These are phyloP conservation scores for Colossoma macropomum DNA, from an alignment of 2,113 vertebrate species.

Conservation along the genomic window DNA sequence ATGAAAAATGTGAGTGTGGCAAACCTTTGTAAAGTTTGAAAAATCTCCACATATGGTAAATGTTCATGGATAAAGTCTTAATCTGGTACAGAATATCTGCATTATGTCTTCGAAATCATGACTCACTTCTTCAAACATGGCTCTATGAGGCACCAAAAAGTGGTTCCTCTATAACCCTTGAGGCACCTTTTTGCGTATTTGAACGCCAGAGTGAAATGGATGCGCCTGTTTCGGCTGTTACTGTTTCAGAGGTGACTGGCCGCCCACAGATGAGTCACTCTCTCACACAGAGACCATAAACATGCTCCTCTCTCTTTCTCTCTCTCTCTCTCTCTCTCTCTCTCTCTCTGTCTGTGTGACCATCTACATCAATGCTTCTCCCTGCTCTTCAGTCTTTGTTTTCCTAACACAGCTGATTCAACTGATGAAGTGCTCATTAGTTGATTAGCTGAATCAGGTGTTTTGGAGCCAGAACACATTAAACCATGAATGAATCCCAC, in stretches of 20 bases:
- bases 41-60: too few relatives aligned
- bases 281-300: constrained; percentile 30
- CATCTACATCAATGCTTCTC: background rate
- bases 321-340: background rate
- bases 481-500: background rate
- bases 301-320: constrained; percentile 28
- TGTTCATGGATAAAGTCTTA: too few relatives aligned
- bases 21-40: too few relatives aligned
- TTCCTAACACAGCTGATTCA: background rate
- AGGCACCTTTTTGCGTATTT: background rate
- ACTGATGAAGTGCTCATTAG: background rate
- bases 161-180: too few relatives aligned
- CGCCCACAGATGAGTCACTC: constrained; percentile 72
- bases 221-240: background rate
- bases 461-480: background rate
- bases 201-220: background rate
- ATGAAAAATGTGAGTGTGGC: too few relatives aligned
- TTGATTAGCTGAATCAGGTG: background rate
- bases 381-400: background rate
- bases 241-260: constrained; percentile 58
- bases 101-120: background rate
- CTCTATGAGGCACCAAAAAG: too few relatives aligned
- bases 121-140: background rate
- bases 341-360: too few relatives aligned
- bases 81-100: too few relatives aligned